Evolutionary conservation across 2,888 invertebrate genomes (phyloP).

Genomic region (Heterodera filipjevi): DNA sequence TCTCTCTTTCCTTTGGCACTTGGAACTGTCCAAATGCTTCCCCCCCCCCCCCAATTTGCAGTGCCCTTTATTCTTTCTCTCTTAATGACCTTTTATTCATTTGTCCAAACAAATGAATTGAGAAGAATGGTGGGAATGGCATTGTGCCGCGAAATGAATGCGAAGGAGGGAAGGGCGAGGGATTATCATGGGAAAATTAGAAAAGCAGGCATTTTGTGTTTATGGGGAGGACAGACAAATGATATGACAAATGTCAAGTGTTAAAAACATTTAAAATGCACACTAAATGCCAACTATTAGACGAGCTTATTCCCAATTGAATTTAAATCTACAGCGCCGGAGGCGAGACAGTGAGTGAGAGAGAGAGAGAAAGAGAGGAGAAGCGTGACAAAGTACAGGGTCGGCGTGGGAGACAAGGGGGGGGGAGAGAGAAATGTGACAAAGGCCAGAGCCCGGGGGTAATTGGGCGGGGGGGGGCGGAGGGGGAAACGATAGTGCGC

Average conservation of each 20-base stretch:
- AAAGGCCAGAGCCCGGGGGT: not conserved
- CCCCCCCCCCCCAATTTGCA: not conserved
- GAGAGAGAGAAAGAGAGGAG: not conserved
- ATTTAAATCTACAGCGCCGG: not conserved
- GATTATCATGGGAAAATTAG: constrained; percentile 6
- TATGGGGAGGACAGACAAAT: not conserved
- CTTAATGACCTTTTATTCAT: not conserved
- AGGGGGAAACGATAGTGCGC: no score
- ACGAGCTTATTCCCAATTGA: not conserved
- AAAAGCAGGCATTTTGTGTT: not conserved
- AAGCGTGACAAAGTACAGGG: not conserved
- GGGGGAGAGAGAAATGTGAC: no score
- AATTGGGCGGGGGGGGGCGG: not conserved
- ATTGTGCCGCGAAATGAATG: not conserved
- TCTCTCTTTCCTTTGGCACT: not conserved
- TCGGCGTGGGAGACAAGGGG: not conserved
- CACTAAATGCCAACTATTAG: not conserved
- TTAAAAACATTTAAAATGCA: not conserved
- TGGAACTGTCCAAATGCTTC: not conserved
- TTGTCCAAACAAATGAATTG: not conserved
- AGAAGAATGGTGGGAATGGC: not conserved
- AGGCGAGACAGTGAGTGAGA: not conserved
- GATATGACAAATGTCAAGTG: not conserved
- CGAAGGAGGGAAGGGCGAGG: not conserved
- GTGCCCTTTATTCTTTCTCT: not conserved